Evolutionary conservation across 2,797 vertebrate genomes (phyloP).

Genomic region (Hozukius guyotensis): DNA sequence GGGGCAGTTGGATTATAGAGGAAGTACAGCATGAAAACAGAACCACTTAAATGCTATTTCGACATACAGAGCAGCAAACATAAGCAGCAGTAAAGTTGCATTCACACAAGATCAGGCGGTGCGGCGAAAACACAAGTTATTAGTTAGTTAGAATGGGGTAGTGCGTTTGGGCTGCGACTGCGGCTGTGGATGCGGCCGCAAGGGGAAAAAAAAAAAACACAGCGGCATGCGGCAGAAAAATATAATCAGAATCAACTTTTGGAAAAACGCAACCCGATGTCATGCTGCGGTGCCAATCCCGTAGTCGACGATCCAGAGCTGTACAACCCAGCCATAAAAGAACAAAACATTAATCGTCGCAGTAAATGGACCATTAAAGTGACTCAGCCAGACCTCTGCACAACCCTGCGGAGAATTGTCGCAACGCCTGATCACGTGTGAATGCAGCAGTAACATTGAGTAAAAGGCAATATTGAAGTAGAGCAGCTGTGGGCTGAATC

Average conservation of each 20-base stretch:
- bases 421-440: neutral
- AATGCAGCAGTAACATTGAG: neutral
- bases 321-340: neutral
- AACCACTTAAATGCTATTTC: neutral
- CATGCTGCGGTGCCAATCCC: too few relatives aligned
- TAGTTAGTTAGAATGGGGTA: too few relatives aligned
- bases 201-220: neutral
- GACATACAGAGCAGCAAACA: neutral
- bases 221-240: neutral
- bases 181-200: rapidly evolving
- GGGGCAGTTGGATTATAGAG: neutral
- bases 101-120: too few relatives aligned
- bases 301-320: neutral
- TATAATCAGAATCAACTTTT: neutral
- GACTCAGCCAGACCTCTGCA: neutral
- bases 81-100: neutral
- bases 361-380: neutral
- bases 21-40: neutral
- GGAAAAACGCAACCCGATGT: neutral
- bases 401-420: neutral
- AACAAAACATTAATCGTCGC: neutral
- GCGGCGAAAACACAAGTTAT: too few relatives aligned
- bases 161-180: too few relatives aligned
- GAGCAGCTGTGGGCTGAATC: neutral
- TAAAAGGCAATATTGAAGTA: neutral